Conservation (phyloP, 2,797 vertebrate species). For the Macropodus opercularis region DNA sequence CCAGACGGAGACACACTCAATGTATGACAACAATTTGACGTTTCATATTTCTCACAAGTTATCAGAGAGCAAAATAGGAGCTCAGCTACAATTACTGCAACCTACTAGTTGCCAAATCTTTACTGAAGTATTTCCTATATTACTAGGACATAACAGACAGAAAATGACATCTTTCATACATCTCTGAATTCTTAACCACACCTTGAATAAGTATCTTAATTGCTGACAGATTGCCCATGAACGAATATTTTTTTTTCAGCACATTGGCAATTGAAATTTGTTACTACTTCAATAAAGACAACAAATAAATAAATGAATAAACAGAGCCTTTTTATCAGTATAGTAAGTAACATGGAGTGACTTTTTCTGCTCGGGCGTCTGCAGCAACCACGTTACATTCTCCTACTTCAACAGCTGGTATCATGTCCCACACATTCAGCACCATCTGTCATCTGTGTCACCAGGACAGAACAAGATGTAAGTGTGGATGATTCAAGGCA, state of each 20-base stretch:
- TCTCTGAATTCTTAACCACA: not conserved
- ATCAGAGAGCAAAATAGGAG: constrained; percentile 3
- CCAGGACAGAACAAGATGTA: constrained; percentile 70
- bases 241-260: too few species aligned
- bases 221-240: too few species aligned
- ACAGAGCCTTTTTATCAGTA: too few species aligned
- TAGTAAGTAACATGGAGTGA: too few species aligned
- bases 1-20: constrained; percentile 30
- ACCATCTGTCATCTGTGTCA: constrained; percentile 77
- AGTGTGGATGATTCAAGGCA: constrained; percentile 75
- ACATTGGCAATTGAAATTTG: rapidly evolving
- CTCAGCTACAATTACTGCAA: too few species aligned
- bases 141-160: not conserved
- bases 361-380: too few species aligned
- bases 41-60: constrained; percentile 48
- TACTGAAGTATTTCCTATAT: constrained; percentile 5
- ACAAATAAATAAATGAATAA: too few species aligned
- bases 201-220: not conserved
- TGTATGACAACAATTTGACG: constrained; percentile 39
- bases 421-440: constrained; percentile 70
- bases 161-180: not conserved
- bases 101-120: constrained; percentile 17
- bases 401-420: constrained; percentile 73
- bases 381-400: constrained; percentile 32
- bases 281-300: too few species aligned